A percentile compares a stretch with the other conserved stretches of the same genome.
These are phyloP conservation scores for Xenus cinereus DNA, from an alignment of 2,113 vertebrate genomes.

Conservation along the genomic window DNA sequence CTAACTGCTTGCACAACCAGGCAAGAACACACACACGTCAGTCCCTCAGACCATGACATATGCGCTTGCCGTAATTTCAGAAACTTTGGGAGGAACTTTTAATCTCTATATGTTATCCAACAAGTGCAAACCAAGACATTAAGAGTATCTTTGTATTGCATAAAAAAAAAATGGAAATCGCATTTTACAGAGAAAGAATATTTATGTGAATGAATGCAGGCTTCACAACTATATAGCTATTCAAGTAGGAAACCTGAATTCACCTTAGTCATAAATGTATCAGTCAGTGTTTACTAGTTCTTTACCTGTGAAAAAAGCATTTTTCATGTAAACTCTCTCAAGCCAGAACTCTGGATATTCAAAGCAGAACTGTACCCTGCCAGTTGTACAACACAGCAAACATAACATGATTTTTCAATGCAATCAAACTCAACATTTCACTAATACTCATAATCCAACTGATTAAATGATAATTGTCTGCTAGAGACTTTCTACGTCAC, in stretches of 20 bases:
- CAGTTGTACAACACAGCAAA: background rate
- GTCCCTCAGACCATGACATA: background rate
- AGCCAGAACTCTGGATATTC: background rate
- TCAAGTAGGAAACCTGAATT: background rate
- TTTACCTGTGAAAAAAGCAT: background rate
- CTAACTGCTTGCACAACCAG: constrained; percentile 39
- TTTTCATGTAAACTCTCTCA: background rate
- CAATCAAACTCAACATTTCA: background rate
- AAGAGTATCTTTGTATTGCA: background rate
- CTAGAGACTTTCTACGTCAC: background rate
- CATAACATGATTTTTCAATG: background rate
- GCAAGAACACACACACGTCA: background rate
- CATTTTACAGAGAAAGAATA: background rate
- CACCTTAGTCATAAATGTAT: background rate
- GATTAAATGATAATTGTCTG: background rate
- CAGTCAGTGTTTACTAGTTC: background rate
- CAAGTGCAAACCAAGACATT: background rate
- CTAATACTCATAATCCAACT: background rate
- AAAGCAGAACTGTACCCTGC: background rate
- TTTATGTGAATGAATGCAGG: background rate
- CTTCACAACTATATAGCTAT: background rate
- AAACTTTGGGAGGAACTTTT: background rate
- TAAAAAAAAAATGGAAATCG: background rate
- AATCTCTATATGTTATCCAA: background rate
- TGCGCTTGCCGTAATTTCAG: background rate